These are phyloP conservation scores for Hydriomena furcata DNA, from an alignment of 2,888 invertebrate genomes.

Conservation along the genomic window DNA sequence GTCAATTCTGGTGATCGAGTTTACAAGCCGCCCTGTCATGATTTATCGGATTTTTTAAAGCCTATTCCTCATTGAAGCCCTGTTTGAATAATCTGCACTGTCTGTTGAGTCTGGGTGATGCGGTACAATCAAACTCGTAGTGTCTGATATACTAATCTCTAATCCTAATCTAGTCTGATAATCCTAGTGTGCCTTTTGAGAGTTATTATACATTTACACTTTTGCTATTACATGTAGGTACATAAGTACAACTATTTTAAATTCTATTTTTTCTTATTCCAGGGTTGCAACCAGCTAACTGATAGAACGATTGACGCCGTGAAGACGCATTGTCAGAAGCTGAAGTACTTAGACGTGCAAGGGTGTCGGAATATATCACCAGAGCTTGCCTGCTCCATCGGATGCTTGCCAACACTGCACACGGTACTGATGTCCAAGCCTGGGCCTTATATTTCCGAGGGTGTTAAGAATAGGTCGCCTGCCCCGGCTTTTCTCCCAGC, in stretches of 20 bases:
- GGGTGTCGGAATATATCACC: constrained; percentile 77
- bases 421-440: constrained; percentile 77
- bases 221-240: too few relatives aligned
- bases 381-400: constrained; percentile 71
- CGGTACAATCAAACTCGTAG: too few relatives aligned
- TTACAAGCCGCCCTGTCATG: too few relatives aligned
- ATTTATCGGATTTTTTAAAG: too few relatives aligned
- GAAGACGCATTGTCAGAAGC: constrained; percentile 69
- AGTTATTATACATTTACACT: too few relatives aligned
- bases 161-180: too few relatives aligned
- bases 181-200: too few relatives aligned
- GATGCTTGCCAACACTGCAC: constrained; percentile 64
- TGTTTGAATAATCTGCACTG: too few relatives aligned
- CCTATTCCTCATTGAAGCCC: too few relatives aligned
- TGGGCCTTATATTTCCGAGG: constrained; percentile 70
- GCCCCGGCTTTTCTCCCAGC: constrained; percentile 69
- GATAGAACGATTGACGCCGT: constrained; percentile 81
- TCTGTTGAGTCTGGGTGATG: too few relatives aligned
- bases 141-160: too few relatives aligned
- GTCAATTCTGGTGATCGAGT: too few relatives aligned
- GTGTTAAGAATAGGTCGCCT: constrained; percentile 62
- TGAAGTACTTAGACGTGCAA: constrained; percentile 84
- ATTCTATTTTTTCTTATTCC: constrained; percentile 44
- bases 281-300: constrained; percentile 85
- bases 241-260: constrained; percentile 6